Evolutionary conservation across 2,888 invertebrate genomes (phyloP).

Genomic region (Nebria brevicollis): DNA sequence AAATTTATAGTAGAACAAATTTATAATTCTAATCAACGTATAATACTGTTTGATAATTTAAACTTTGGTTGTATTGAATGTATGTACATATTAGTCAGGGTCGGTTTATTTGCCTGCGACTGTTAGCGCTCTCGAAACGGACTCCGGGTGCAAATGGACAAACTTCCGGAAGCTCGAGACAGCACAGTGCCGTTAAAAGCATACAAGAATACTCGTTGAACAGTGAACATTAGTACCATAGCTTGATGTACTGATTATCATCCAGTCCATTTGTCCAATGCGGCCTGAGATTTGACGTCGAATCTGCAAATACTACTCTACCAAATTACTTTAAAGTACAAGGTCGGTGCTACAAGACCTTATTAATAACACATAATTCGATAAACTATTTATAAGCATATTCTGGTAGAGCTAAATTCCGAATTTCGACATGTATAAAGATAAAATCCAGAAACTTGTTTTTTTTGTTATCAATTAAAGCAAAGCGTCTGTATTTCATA

Average conservation of each 20-base stretch:
- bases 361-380: neutral
- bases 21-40: too few relatives aligned
- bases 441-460: too few relatives aligned
- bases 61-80: neutral
- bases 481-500: too few relatives aligned
- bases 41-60: neutral
- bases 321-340: neutral
- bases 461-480: too few relatives aligned
- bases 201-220: constrained; percentile 47
- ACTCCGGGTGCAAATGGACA: constrained; percentile 42
- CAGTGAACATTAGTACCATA: constrained; percentile 39
- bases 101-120: neutral
- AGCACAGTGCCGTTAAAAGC: constrained; percentile 47
- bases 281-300: neutral
- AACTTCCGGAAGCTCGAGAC: constrained; percentile 37
- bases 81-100: neutral
- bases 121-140: constrained; percentile 3
- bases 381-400: neutral
- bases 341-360: neutral
- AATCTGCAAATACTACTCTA: neutral
- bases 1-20: too few relatives aligned
- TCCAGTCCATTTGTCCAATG: neutral
- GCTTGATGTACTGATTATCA: constrained; percentile 45
- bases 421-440: too few relatives aligned
- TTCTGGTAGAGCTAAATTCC: too few relatives aligned